Percentiles rank a stretch among this genome's conserved stretches.
These are phyloP conservation scores for Setipinna tenuifilis DNA, from an alignment of 2,797 vertebrate species.

Conservation along the genomic window DNA sequence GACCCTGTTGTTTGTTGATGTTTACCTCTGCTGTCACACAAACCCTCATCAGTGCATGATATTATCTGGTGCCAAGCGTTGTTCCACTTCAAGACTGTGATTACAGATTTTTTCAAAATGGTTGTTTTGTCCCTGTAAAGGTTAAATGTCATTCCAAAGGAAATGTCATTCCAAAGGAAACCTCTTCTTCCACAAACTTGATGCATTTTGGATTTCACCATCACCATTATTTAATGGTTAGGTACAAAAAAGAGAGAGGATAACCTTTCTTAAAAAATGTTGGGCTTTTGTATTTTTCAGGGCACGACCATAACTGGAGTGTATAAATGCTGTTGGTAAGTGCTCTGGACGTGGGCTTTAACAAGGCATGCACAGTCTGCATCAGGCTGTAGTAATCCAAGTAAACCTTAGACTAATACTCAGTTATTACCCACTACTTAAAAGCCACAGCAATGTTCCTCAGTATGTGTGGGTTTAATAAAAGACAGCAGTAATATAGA, in stretches of 20 bases:
- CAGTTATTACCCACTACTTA: too few relatives aligned
- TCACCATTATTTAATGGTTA: slow-evolving; percentile 50
- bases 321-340: not conserved
- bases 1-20: not conserved
- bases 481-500: too few relatives aligned
- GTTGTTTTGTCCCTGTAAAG: not conserved
- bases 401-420: too few relatives aligned
- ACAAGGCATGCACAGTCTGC: not conserved
- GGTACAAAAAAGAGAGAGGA: slow-evolving; percentile 44
- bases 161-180: too few relatives aligned
- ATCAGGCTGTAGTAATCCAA: not conserved
- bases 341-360: not conserved
- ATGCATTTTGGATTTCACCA: slow-evolving; percentile 1
- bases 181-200: not conserved
- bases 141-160: not conserved
- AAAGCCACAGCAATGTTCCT: too few relatives aligned
- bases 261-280: not conserved
- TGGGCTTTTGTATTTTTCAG: not conserved
- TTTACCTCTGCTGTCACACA: not conserved
- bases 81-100: not conserved
- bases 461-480: too few relatives aligned
- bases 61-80: not conserved
- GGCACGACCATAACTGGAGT: not conserved
- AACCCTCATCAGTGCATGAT: not conserved
- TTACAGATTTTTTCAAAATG: not conserved